Percentiles rank a stretch among this genome's conserved stretches.
phyloP scores from a whole-genome alignment of 1,140 invertebrate species.

The Hesperophylax magnus region DNA sequence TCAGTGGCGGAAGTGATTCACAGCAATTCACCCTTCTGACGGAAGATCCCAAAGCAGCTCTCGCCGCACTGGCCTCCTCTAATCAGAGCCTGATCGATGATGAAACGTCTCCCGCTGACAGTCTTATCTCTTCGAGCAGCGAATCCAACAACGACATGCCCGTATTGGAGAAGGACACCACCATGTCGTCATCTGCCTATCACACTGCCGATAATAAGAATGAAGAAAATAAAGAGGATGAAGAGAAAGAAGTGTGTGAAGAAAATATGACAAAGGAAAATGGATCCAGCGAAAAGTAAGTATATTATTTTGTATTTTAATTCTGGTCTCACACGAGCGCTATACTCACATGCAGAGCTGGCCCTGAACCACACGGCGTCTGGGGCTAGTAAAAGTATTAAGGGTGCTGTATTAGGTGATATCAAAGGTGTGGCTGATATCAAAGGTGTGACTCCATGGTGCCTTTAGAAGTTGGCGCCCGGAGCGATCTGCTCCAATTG shows the following conservation, averaged over 20 bases:
- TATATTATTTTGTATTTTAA: not conserved
- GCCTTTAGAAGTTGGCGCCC: too few relatives aligned
- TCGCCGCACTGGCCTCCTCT: slow-evolving; percentile 79
- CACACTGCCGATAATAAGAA: slow-evolving; percentile 66
- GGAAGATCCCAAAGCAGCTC: slow-evolving; percentile 83
- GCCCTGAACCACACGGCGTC: too few relatives aligned
- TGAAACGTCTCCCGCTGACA: slow-evolving; percentile 86
- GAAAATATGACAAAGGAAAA: slow-evolving; percentile 58
- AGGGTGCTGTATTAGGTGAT: too few relatives aligned
- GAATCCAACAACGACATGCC: slow-evolving; percentile 74
- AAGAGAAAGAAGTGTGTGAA: slow-evolving; percentile 54
- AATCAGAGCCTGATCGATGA: slow-evolving; percentile 78
- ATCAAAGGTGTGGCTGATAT: too few relatives aligned
- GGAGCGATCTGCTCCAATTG: too few relatives aligned
- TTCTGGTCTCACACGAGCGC: too few relatives aligned
- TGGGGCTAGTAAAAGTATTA: too few relatives aligned
- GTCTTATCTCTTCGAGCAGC: slow-evolving; percentile 79
- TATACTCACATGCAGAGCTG: too few relatives aligned
- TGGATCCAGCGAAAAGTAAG: slow-evolving; percentile 53
- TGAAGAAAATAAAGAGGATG: slow-evolving; percentile 66
- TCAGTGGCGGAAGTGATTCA: slow-evolving; percentile 64
- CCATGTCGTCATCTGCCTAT: slow-evolving; percentile 65
- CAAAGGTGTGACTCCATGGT: too few relatives aligned
- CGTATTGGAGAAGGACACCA: slow-evolving; percentile 63
- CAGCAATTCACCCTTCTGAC: slow-evolving; percentile 65